Base-by-base conservation (phyloP, 1,140 invertebrate species). In the Melanaphis sacchari region DNA sequence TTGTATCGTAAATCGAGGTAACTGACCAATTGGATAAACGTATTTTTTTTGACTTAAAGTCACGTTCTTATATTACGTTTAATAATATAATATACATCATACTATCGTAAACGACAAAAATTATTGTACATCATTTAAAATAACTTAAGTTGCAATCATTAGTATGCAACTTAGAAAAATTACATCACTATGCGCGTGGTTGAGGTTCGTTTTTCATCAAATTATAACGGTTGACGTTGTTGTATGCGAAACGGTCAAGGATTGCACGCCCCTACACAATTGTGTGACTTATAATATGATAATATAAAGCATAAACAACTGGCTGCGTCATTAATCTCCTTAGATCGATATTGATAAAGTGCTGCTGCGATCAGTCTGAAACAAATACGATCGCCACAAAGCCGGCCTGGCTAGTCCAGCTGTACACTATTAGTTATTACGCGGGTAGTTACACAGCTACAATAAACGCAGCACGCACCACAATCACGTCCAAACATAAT, bases 401-500 rank as follows among this genome's bases (percentile, higher is more conserved):
- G 36, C n/a, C 54, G 26, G 4, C 26, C 9, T 0, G 26, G 26
- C 59, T 31, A 66, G 59, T 49, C 15, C 46, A 66, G 31, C 59
- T 66, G 31, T 66, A 66, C 15, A 26, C 31, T 31, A 31, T n/a
- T n/a, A n/a, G n/a, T n/a, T n/a, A n/a, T 59, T 26, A 36, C n/a
- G n/a, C 8, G 76, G 18, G 76, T 76, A n/a, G 76, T 81, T 2
- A n/a, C n/a, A 38, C 36, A n/a, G 59, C n/a, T 66, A n/a, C 59
- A 66, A 66, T n/a, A 26, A 66, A 31, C 59, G 59, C 59, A n/a
- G 59, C 31, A 66, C 59, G 31, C 59, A n/a, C 36, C 76, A 21
- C 76, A 81, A 81, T 81, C 76, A 81, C 36, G 76, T 81, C 76
- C n/a, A 81, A 81, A 81, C 9, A 81, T 81, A 22, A 81, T 66